Percentiles rank a stretch among this genome's conserved stretches.
Evolutionary conservation across 2,113 vertebrate species (phyloP).

Genomic region (Neomonachus schauinslandi): DNA sequence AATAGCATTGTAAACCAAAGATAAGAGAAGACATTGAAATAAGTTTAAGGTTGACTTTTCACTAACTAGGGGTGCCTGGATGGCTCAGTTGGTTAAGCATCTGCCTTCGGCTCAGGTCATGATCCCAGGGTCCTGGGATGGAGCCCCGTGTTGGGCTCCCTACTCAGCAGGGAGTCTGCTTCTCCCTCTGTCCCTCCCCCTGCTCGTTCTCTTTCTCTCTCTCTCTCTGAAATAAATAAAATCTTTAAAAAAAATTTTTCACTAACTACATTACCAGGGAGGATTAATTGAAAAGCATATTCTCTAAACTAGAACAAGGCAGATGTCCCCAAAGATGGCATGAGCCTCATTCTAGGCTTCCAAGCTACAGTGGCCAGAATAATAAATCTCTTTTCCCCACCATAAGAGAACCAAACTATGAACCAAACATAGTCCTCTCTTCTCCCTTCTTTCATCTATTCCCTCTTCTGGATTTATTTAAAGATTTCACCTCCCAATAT

Average conservation of each 20-base stretch:
- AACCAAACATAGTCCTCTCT: background rate
- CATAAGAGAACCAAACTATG: background rate
- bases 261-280: background rate
- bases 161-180: too few species aligned
- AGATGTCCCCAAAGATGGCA: background rate
- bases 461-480: background rate
- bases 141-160: too few species aligned
- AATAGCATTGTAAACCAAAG: background rate
- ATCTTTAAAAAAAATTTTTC: background rate
- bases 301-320: background rate
- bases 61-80: background rate
- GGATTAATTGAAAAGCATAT: background rate
- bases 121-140: too few species aligned
- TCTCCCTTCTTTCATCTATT: background rate
- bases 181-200: too few species aligned
- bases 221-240: too few species aligned
- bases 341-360: background rate
- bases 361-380: background rate
- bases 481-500: background rate
- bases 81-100: too few species aligned
- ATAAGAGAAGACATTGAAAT: background rate
- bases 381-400: background rate
- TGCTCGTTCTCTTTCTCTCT: too few species aligned
- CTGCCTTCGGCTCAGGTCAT: too few species aligned
- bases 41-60: background rate